Base-by-base conservation (phyloP, 2,113 vertebrate genomes). In the Callithrix jacchus region DNA sequence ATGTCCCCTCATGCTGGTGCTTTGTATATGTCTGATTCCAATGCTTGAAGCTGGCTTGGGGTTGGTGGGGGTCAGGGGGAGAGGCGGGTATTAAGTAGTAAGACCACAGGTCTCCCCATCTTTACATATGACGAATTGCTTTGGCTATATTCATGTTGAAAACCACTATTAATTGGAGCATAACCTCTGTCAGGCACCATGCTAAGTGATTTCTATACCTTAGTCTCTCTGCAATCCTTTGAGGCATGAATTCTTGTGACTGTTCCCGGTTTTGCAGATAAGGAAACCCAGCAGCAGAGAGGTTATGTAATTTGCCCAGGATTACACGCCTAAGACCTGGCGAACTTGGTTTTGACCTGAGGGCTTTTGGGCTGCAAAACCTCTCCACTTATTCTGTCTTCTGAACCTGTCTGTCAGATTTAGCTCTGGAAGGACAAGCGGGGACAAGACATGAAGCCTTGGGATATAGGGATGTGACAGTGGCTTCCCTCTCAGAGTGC, bases 1-100 rank as follows among this genome's bases (percentile, higher is more conserved):
- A 0, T 2, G 13, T 20, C 23, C 35, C 79, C 30, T 42, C 52
- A 1, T 47, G 52, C 64, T 11, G 20, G 79, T n/a, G 37, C 84
- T 89, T 16, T 3, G 4, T 35, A 11, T 13, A 40, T 17, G 73
- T 76, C 70, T 45, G 12, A 17, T 27, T 25, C 77, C 37, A 6
- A 0, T 8, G 18, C 68, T 21, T 6, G 23, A 45, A 54, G 37
- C 64, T 21, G 35, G 77, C 74, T 77, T 30, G 27, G 40, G 42
- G 7, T 68, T 4, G 13, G 13, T 0, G 23, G 17, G 0, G 23
- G 12, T 42, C 42, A 30, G 32, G 9, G 10, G 30, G n/a, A 16
- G 37, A 10, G 25, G 0, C 5, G 1, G 27, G 12, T 2, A 32
- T 5, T 8, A 4, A n/a, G 32, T 1, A 1, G 35, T 17, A 7